Base-by-base conservation (phyloP, 2,113 vertebrate species). In the Raja brachyura region DNA sequence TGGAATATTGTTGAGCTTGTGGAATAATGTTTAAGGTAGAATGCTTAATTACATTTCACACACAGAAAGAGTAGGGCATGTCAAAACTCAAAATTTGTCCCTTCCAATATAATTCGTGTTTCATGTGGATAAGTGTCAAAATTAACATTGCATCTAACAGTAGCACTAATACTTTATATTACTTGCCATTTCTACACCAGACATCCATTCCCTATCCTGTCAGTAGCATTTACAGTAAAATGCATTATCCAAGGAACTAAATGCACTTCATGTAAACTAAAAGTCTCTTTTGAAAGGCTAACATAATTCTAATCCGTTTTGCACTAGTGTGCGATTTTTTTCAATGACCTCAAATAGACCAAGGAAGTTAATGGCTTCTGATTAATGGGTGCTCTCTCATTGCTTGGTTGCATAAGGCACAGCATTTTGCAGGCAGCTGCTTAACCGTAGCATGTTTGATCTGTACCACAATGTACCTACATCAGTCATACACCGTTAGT, bases 151-250 rank as follows among this genome's bases (percentile, higher is more conserved):
- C 39, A 39, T 92, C 68, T 92, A 86, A 68, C 94, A 86, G 63
- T 93, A 75, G 77, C 93, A 77, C 0, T 28, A 75, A 94, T 93
- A 20, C 0, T 74, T 94, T 93, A 56, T 59, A 61, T 88, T 93
- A 13, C 48, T 94, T 83, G 14, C 79, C 93, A 76, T 56, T 93
- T 94, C 94, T 94, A 93, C 68, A 90, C 73, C 93, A 95, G 94
- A 88, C 90, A 94, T 75, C 93, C 94, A 93, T 93, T 94, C 94
- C 95, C 93, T 93, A 79, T 95, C 94, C 93, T 95, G 95, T 94
- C 95, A 93, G 93, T 95, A 90, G 93, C 94, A 93, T 94, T 96
- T 96, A 94, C 93, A 93, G 93, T 93, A 94, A 94, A 95, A 95
- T 94, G 94, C 93, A 93, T 96, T 96, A 94, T 25, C 48, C 20